These are phyloP conservation scores for Mamestra configurata DNA, from an alignment of 1,140 invertebrate genomes.

Conservation along the genomic window DNA sequence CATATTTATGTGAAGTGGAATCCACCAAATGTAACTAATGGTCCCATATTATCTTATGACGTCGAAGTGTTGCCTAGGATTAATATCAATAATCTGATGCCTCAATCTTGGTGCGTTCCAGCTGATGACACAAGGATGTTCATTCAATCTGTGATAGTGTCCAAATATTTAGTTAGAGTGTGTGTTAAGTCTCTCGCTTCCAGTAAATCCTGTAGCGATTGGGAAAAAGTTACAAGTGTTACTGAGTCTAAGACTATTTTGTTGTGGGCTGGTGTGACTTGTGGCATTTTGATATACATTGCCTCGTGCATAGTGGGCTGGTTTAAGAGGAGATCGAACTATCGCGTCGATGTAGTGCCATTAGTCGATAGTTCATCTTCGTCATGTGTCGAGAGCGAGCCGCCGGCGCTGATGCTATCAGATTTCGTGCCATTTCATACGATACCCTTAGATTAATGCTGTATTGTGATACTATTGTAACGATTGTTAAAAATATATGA, in stretches of 20 bases:
- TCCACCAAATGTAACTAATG: slow-evolving; percentile 73
- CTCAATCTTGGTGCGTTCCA: slow-evolving; percentile 71
- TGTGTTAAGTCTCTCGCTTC: slow-evolving; percentile 74
- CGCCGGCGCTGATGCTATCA: slow-evolving; percentile 64
- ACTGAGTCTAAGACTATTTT: slow-evolving; percentile 57
- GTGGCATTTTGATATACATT: slow-evolving; percentile 67
- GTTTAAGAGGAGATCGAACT: slow-evolving; percentile 35
- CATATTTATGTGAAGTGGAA: slow-evolving; percentile 73
- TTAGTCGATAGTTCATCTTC: slow-evolving; percentile 64
- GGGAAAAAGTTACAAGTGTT: slow-evolving; percentile 56
- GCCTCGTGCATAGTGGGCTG: slow-evolving; percentile 61
- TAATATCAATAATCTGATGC: slow-evolving; percentile 64
- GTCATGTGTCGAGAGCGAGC: slow-evolving; percentile 62
- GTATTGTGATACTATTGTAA: slow-evolving; percentile 33
- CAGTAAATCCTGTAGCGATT: slow-evolving; percentile 70
- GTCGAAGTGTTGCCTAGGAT: slow-evolving; percentile 72
- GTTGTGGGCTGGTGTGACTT: slow-evolving; percentile 65
- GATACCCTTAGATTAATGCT: slow-evolving; percentile 38
- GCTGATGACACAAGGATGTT: slow-evolving; percentile 62
- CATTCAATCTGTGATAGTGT: slow-evolving; percentile 60
- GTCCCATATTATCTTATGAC: slow-evolving; percentile 73
- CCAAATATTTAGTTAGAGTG: slow-evolving; percentile 72
- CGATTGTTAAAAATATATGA: neutral
- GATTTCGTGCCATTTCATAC: slow-evolving; percentile 61
- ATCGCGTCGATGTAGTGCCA: slow-evolving; percentile 61